Evolutionary conservation across 2,888 invertebrate genomes (phyloP), one percentile per base, ranked within the genome.

Genomic region (Rhingia campestris): DNA sequence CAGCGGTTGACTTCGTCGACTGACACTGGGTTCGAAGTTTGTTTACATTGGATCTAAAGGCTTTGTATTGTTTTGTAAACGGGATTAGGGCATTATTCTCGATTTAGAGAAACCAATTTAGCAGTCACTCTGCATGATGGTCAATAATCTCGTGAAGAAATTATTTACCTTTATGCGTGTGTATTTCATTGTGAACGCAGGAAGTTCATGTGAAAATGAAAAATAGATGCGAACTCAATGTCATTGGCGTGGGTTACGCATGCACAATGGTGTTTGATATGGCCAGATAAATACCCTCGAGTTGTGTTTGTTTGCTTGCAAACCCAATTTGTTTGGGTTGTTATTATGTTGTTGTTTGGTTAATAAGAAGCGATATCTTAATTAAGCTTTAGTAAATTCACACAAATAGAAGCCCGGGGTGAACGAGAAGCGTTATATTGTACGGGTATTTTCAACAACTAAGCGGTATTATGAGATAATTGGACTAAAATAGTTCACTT

Each of bases 31-130:
- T 54, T 14, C 7, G 9, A 58, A 58, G 79, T 79, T 74, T 84
- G 79, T 84, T 84, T 84, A 84, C 82, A 84, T 79, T 84, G 58
- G 58, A 53, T 79, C 63, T 64, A 41, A 53, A 63, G 69, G 63
- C 69, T 72, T 79, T 73, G 79, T 58, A 69, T 84, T 79, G 69
- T 84, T 64, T 54, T 54, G 73, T 41, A 79, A 84, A 84, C 74
- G 82, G 82, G 82, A 84, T 84, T 84, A 79, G 73, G 14, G 32
- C 10, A 79, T 82, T 73, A 82, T 82, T 56, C 67, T 32, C 63
- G 73, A 64, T 74, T 82, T 79, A 73, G 61, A 79, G 59, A 79
- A 79, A 69, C 79, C 79, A 84, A 79, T 79, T 84, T 82, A 56
- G 77, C 77, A 73, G 72, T 73, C 33, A 73, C 63, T 82, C 51